A percentile compares a stretch with the other conserved stretches of the same genome.
Evolutionary conservation across 2,797 vertebrate genomes (phyloP).

Genomic region (Gallinago stenura): DNA sequence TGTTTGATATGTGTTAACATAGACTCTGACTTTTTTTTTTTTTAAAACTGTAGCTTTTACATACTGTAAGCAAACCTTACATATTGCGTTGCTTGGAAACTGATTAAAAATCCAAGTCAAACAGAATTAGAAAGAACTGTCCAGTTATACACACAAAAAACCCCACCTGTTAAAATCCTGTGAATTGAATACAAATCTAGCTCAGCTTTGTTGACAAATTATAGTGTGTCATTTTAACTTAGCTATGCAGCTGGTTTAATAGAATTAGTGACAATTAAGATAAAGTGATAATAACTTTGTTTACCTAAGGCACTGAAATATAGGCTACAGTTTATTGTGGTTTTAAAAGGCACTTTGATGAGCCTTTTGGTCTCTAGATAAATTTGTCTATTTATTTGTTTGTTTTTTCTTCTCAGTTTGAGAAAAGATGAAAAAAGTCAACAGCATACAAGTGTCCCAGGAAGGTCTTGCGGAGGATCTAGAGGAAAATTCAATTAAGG

Average conservation of each 20-base stretch:
- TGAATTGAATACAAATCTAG: slow-evolving; percentile 29
- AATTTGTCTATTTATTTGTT: not conserved
- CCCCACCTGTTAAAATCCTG: not conserved
- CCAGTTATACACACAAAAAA: not conserved
- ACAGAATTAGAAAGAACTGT: slow-evolving; percentile 26
- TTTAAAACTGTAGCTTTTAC: not conserved
- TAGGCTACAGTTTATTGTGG: not conserved
- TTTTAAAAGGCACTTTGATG: not conserved
- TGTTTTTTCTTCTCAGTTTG: not conserved
- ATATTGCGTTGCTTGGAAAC: slow-evolving; percentile 22
- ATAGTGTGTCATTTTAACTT: slow-evolving; percentile 5
- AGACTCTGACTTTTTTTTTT: not conserved
- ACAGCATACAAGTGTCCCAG: not conserved
- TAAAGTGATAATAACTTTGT: slow-evolving; percentile 56
- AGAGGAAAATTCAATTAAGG: not conserved
- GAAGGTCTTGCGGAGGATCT: not conserved
- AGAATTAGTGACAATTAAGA: slow-evolving; percentile 54
- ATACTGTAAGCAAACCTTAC: not conserved
- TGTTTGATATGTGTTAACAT: not conserved
- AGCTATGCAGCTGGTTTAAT: slow-evolving; percentile 33
- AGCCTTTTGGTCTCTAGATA: not conserved
- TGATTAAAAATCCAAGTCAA: not conserved
- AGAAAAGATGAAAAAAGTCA: not conserved
- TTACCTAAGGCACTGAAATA: slow-evolving; percentile 3
- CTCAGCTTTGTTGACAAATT: slow-evolving; percentile 44